These are phyloP conservation scores for Catotricha subobsoleta DNA, from an alignment of 2,888 invertebrate genomes.

Conservation along the genomic window DNA sequence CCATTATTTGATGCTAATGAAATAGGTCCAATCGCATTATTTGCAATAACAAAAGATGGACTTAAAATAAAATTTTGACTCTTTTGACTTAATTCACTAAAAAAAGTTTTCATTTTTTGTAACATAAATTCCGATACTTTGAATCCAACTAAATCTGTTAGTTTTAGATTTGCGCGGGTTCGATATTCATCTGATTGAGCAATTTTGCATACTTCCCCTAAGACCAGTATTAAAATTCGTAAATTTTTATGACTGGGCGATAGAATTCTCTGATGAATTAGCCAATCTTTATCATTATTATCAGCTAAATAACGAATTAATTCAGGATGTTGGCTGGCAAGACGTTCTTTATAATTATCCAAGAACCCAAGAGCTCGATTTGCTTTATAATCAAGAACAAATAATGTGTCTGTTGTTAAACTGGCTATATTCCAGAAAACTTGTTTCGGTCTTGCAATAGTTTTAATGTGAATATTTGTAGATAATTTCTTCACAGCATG, in stretches of 20 bases:
- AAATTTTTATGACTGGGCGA: slow-evolving; percentile 40
- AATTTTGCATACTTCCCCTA: slow-evolving; percentile 40
- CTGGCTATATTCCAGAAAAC: slow-evolving; percentile 40
- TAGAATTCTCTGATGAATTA: slow-evolving; percentile 39
- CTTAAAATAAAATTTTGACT: slow-evolving; percentile 26
- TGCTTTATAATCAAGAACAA: slow-evolving; percentile 38
- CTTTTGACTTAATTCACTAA: slow-evolving; percentile 27
- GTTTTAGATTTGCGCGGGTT: slow-evolving; percentile 25
- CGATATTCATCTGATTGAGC: slow-evolving; percentile 37
- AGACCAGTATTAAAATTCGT: slow-evolving; percentile 39
- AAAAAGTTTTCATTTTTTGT: slow-evolving; percentile 37
- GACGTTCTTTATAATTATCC: slow-evolving; percentile 33
- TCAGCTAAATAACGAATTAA: slow-evolving; percentile 46
- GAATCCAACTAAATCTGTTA: slow-evolving; percentile 35
- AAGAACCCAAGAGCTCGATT: slow-evolving; percentile 28
- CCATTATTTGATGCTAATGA: too few species aligned
- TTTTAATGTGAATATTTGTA: slow-evolving; percentile 1
- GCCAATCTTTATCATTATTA: slow-evolving; percentile 44
- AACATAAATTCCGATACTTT: slow-evolving; percentile 41
- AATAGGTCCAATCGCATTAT: too few species aligned
- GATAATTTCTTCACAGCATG: slow-evolving; percentile 7
- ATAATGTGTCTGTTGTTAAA: slow-evolving; percentile 35
- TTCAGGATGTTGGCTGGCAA: slow-evolving; percentile 46
- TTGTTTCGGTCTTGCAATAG: slow-evolving; percentile 13
- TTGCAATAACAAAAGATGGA: background rate